phyloP scores from a whole-genome alignment of 2,113 vertebrate species.

The Mustelus asterias region DNA sequence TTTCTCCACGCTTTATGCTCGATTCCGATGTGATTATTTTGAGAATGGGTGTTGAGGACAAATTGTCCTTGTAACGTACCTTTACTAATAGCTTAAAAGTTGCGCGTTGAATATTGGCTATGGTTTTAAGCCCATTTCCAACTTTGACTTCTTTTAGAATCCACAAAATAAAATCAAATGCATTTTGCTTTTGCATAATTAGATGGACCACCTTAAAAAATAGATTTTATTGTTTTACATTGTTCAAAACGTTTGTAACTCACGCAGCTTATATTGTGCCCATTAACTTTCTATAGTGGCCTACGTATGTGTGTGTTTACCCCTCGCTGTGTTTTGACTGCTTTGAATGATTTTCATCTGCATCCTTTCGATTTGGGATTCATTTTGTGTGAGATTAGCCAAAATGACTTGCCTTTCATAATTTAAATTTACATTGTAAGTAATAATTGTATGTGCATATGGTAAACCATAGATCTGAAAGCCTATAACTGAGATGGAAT shows the following conservation, averaged over 20 bases:
- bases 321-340: not conserved
- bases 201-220: not conserved
- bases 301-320: not conserved
- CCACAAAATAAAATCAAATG: not conserved
- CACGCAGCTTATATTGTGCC: not conserved
- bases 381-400: not conserved
- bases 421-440: not conserved
- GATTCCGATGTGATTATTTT: not conserved
- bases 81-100: no score
- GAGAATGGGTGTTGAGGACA: not conserved
- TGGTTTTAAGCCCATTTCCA: not conserved
- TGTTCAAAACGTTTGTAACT: not conserved
- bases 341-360: slow-evolving; percentile 6
- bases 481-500: not conserved
- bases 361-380: not conserved
- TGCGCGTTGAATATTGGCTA: not conserved
- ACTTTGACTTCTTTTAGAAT: not conserved
- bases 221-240: no score
- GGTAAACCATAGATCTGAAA: not conserved
- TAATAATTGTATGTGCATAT: not conserved
- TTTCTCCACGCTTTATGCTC: not conserved
- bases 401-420: not conserved
- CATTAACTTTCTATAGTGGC: not conserved
- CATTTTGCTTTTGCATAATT: not conserved
- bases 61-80: not conserved